Percentiles rank a stretch among this genome's conserved stretches.
Conservation (phyloP, 2,888 invertebrate genomes). For the Deilephila elpenor region DNA sequence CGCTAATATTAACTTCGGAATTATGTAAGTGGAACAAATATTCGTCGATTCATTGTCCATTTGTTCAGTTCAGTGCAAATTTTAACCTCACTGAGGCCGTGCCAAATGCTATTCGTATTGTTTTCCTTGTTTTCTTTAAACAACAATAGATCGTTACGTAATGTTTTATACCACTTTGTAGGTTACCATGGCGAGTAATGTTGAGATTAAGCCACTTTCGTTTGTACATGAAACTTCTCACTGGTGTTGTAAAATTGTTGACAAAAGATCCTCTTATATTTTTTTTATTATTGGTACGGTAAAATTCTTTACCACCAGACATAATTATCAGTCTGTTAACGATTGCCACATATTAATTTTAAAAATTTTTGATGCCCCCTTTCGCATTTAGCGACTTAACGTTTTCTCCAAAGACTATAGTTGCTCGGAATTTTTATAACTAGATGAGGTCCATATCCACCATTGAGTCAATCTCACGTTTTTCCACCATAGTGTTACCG, state of each 20-base stretch:
- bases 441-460: no score
- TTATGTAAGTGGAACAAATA: slow-evolving; percentile 70
- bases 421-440: no score
- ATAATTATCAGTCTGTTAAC: no score
- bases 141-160: slow-evolving; percentile 14
- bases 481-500: no score
- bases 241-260: background rate
- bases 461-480: no score
- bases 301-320: no score
- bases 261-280: no score
- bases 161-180: background rate
- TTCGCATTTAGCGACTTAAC: no score
- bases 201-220: background rate
- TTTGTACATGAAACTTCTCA: background rate
- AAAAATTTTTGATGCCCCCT: no score
- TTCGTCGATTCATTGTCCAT: slow-evolving; percentile 72
- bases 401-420: no score
- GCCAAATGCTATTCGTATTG: slow-evolving; percentile 24
- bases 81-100: slow-evolving; percentile 38
- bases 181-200: background rate
- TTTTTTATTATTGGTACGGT: no score
- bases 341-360: no score
- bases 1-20: slow-evolving; percentile 42
- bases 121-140: slow-evolving; percentile 24
- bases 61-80: slow-evolving; percentile 54